Evolutionary conservation across 2,888 invertebrate species (phyloP), one percentile per base, ranked within the genome.

Genomic region (Heteromurus nitidus): DNA sequence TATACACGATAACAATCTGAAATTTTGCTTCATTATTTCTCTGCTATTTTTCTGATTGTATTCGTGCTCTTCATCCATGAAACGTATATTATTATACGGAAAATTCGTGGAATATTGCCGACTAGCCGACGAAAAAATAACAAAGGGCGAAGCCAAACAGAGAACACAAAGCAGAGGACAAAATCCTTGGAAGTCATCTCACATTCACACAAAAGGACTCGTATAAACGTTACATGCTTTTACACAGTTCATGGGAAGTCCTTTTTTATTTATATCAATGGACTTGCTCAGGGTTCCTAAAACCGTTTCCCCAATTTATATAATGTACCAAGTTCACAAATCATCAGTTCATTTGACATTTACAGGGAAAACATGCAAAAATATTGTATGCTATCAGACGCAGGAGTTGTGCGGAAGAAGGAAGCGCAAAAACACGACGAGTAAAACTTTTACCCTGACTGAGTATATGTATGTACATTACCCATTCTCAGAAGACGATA

Each of bases 321-420:
- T 69, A 76, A 69, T 69, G 60, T 26, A 69, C 28, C 69, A 69
- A 79, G 77, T 79, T 79, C 77, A 79, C 77, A 79, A 79, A 79
- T 79, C 77, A 79, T 79, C 77, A 70, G 77, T 70, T 79, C 77
- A 79, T 79, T 79, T 79, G 77, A 79, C 77, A 70, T 79, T 79
- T 79, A 79, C 36, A 79, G 77, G 64, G 26, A 79, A 79, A 79
- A 79, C 77, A 79, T 79, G 77, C 70, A 79, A 79, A 79, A 79
- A 79, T 70, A 70, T 79, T 68, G 76, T 36, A 20, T 47, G 47
- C n/a, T 47, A 47, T 47, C 7, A n/a, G 11, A 47, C 47, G 3
- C 47, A 13, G n/a, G 36, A 9, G 36, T 36, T 36, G 5, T 36
- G 5, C 36, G n/a, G n/a, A n/a, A n/a, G n/a, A n/a, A n/a, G n/a